phyloP scores from a whole-genome alignment of 1,140 invertebrate genomes.

The Pogonomyrmex californicus region DNA sequence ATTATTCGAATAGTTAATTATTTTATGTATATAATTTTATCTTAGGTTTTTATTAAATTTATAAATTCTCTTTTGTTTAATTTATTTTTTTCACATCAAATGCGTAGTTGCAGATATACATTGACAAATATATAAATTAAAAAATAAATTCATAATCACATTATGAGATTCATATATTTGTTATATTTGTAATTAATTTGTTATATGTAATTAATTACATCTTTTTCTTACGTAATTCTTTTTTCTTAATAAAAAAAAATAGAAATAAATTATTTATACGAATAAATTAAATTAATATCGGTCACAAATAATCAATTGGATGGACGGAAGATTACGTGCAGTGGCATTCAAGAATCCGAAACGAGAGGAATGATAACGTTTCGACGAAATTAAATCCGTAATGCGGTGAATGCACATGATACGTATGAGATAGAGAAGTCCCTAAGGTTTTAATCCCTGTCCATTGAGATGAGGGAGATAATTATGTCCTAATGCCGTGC shows the following conservation, averaged over 20 bases:
- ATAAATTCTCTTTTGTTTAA: background rate
- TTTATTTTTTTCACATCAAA: background rate
- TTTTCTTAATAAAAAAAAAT: background rate
- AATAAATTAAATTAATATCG: conserved; percentile 32
- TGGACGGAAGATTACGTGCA: conserved; percentile 51
- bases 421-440: conserved; percentile 9
- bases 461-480: conserved; percentile 66
- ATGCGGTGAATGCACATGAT: conserved; percentile 34
- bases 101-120: background rate
- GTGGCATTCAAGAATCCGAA: conserved; percentile 48
- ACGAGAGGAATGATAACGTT: conserved; percentile 50
- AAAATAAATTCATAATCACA: background rate
- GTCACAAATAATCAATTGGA: conserved; percentile 10
- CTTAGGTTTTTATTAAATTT: background rate
- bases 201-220: background rate
- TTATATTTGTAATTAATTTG: background rate
- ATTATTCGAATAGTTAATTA: background rate
- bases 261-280: background rate
- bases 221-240: background rate
- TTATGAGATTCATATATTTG: background rate
- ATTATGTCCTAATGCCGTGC: conserved; percentile 66
- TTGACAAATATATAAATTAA: background rate
- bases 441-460: conserved; percentile 69
- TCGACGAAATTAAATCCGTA: conserved; percentile 65
- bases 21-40: background rate